Evolutionary conservation across 2,888 invertebrate species (phyloP).

Genomic region (Pristionchus japonicus): DNA sequence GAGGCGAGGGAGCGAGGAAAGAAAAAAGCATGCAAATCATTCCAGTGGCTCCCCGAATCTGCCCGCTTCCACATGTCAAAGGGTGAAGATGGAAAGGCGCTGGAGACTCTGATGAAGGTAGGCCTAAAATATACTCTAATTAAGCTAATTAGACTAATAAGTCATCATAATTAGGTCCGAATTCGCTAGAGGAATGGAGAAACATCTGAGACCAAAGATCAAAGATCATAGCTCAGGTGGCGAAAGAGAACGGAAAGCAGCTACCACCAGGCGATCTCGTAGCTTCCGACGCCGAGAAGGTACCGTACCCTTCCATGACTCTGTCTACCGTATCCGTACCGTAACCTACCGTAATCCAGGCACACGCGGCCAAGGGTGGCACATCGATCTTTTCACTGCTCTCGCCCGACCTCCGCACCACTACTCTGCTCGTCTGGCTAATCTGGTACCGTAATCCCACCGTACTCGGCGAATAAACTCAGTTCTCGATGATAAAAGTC

Average conservation of each 20-base stretch:
- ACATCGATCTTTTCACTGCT: constrained; percentile 72
- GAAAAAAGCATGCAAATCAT: constrained; percentile 64
- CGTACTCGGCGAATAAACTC: constrained; percentile 73
- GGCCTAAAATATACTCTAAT: neutral
- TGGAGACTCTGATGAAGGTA: constrained; percentile 85
- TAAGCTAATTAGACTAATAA: too few species aligned
- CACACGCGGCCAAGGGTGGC: neutral
- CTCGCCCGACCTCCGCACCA: constrained; percentile 84
- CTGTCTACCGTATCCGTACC: neutral
- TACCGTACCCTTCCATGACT: too few species aligned
- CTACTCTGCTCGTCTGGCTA: constrained; percentile 90
- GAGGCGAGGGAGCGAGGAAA: constrained; percentile 11
- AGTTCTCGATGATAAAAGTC: neutral
- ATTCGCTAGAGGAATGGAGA: too few species aligned
- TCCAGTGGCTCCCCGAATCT: constrained; percentile 93
- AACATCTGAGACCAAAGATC: neutral
- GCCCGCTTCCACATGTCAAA: constrained; percentile 89
- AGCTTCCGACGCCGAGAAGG: constrained; percentile 78
- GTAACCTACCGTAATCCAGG: neutral
- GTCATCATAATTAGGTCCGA: neutral
- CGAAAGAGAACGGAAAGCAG: constrained; percentile 89
- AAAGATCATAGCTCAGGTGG: constrained; percentile 79
- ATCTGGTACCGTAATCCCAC: constrained; percentile 83
- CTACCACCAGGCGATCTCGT: constrained; percentile 89
- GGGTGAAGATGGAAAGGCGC: constrained; percentile 88